A percentile compares a stretch with the other conserved stretches of the same genome.
These are phyloP conservation scores for Tetraneura akinire DNA, from an alignment of 1,140 invertebrate species.

Conservation along the genomic window DNA sequence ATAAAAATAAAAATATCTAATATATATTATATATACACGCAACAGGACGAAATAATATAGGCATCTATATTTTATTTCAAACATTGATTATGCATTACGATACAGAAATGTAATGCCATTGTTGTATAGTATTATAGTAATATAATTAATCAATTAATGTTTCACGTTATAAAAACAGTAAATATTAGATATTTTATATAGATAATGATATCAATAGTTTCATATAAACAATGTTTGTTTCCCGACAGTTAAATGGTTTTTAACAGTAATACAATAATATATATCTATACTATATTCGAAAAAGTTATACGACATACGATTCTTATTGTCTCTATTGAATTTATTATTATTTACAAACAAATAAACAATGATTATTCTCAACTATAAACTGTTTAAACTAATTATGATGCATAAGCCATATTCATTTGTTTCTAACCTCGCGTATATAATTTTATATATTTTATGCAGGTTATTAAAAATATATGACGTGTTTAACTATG, in stretches of 20 bases:
- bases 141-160: neutral
- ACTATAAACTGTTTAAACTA: neutral
- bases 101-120: neutral
- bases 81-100: conserved; percentile 8
- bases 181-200: neutral
- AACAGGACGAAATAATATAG: neutral
- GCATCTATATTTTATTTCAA: neutral
- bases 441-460: neutral
- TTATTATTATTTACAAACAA: neutral
- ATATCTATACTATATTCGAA: too few relatives aligned
- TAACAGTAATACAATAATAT: too few relatives aligned
- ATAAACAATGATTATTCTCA: neutral
- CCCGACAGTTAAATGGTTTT: neutral
- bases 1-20: conserved; percentile 13
- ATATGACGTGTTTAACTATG: neutral
- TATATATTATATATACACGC: too few relatives aligned
- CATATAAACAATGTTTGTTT: too few relatives aligned
- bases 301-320: too few relatives aligned
- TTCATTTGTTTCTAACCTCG: too few relatives aligned
- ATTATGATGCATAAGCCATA: neutral
- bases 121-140: too few relatives aligned
- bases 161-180: neutral
- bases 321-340: neutral
- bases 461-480: conserved; percentile 28
- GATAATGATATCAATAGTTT: neutral